Evolutionary conservation across 2,888 invertebrate species (phyloP).

Genomic region (Agonum fuliginosum): DNA sequence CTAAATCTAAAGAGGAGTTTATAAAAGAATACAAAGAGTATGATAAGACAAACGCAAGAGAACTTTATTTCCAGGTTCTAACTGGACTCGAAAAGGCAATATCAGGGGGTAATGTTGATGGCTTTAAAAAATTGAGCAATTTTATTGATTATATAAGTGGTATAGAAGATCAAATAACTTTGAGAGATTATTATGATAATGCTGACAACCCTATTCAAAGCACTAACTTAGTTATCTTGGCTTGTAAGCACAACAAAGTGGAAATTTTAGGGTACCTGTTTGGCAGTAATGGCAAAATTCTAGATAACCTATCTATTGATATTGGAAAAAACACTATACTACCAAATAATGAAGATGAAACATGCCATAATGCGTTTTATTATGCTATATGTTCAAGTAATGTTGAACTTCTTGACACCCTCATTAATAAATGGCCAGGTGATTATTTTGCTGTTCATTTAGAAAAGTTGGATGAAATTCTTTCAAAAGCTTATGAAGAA

Average conservation of each 20-base stretch:
- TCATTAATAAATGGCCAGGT: too few relatives aligned
- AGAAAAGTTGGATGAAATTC: too few relatives aligned
- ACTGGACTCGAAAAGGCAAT: not conserved
- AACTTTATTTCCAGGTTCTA: not conserved
- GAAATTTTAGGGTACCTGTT: not conserved
- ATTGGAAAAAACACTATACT: too few relatives aligned
- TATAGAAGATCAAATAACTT: not conserved
- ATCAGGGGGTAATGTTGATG: not conserved
- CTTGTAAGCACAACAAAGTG: not conserved
- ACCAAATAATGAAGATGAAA: too few relatives aligned
- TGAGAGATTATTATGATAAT: not conserved
- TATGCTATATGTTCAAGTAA: too few relatives aligned
- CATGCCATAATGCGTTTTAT: too few relatives aligned
- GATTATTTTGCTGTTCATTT: too few relatives aligned
- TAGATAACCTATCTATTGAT: too few relatives aligned
- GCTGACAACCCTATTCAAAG: not conserved
- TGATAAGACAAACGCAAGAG: not conserved
- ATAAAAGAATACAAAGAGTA: not conserved
- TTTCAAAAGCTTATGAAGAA: too few relatives aligned
- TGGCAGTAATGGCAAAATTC: not conserved
- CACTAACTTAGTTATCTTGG: too few relatives aligned
- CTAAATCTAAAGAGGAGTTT: not conserved
- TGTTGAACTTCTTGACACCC: too few relatives aligned
- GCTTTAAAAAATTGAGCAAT: not conserved
- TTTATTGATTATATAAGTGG: not conserved